Evolutionary conservation across 2,113 vertebrate genomes (phyloP), one percentile per base, ranked within the genome.

Genomic region (Catharus bicknelli): DNA sequence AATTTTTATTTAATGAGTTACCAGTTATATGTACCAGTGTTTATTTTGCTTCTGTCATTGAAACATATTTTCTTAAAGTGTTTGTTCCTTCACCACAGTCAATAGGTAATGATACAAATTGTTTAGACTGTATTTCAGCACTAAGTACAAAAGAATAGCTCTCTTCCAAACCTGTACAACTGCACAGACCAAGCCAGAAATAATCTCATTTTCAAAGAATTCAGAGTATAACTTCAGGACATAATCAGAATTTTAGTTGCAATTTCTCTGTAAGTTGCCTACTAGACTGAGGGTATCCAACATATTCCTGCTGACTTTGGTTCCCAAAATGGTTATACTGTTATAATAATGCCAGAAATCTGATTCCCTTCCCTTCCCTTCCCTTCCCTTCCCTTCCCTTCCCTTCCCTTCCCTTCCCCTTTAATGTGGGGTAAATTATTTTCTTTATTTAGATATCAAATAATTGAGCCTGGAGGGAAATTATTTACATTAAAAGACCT

Each of bases 1-100:
- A 82, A 55, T 91, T 83, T 51, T 92, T 94, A 90, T 93, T 96
- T 95, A 96, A 96, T 93, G 91, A 96, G 70, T 94, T 93, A 92
- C 75, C 77, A 61, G 86, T 84, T 90, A 64, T 54, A 79, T 58
- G 74, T 90, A 87, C 66, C 45, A 76, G 47, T 90, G 81, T 96
- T 96, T 96, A 92, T 94, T 96, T 96, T 93, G 74, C 51, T 79
- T 94, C 89, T 93, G 38, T 89, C 83, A 79, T 43, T 90, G 94
- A 94, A 92, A 95, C 6, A 4, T 75, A 66, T 89, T 89, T 93
- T 90, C 74, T 85, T 79, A 62, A 83, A 91, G 89, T 85, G 47
- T 51, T 61, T 92, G 76, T 74, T 84, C 36, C 63, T 90, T 92
- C 34, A 87, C 23, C 10, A 43, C 14, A 79, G 51, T 87, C 92